phyloP scores from a whole-genome alignment of 2,113 vertebrate genomes.

The Carassius auratus region DNA sequence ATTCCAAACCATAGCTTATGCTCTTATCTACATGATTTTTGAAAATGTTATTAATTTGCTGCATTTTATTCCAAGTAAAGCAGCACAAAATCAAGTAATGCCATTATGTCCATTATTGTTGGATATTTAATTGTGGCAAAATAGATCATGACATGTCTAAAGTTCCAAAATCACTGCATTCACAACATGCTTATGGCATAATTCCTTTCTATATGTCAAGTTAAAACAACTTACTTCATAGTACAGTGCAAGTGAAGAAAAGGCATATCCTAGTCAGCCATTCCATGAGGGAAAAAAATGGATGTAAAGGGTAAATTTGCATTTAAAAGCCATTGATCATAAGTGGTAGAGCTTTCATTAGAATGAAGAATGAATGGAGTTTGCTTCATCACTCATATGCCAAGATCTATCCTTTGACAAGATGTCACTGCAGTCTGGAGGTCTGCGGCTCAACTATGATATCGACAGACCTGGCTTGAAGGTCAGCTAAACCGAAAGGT shows the following conservation, averaged over 20 bases:
- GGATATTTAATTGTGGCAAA: background rate
- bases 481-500: conserved; percentile 12
- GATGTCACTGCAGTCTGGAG: background rate
- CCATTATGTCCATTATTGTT: background rate
- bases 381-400: background rate
- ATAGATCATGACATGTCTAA: no score
- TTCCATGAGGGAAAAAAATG: background rate
- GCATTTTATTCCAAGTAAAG: background rate
- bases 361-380: background rate
- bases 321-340: background rate
- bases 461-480: conserved; percentile 2
- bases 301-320: background rate
- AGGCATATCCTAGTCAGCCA: background rate
- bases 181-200: background rate
- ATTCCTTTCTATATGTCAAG: background rate
- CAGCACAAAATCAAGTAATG: background rate
- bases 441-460: background rate
- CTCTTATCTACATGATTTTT: no score
- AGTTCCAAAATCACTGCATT: no score
- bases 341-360: conserved; percentile 2
- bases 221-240: background rate
- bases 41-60: no score
- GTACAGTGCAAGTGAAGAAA: background rate
- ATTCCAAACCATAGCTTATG: no score
- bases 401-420: background rate